Conservation (phyloP, 2,113 vertebrate species). For the Hepsetus odoe region DNA sequence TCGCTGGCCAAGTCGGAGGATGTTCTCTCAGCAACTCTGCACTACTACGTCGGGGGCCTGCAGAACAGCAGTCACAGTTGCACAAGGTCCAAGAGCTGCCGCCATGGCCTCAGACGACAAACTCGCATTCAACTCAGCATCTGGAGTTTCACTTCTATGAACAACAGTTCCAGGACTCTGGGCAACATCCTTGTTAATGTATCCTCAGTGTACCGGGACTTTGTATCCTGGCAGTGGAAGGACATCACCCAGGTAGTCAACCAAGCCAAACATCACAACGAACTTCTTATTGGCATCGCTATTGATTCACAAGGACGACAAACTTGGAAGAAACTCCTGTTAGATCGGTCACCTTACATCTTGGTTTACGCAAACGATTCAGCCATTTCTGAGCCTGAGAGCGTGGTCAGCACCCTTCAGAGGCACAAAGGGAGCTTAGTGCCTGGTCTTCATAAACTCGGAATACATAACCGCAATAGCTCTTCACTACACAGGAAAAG, state of each 20-base stretch:
- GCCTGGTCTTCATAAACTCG: slow-evolving; percentile 62
- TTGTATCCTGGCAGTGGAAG: slow-evolving; percentile 88
- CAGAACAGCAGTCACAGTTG: slow-evolving; percentile 70
- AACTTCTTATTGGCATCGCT: slow-evolving; percentile 84
- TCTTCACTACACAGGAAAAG: slow-evolving; percentile 65
- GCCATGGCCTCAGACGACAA: slow-evolving; percentile 64
- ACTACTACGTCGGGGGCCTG: slow-evolving; percentile 85
- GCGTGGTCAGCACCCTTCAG: slow-evolving; percentile 82
- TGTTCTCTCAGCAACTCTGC: slow-evolving; percentile 86
- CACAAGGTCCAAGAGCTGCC: slow-evolving; percentile 62
- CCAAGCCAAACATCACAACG: slow-evolving; percentile 78
- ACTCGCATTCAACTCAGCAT: slow-evolving; percentile 79
- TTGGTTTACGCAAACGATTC: slow-evolving; percentile 94
- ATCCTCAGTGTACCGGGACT: slow-evolving; percentile 69
- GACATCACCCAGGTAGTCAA: slow-evolving; percentile 85
- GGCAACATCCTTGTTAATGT: slow-evolving; percentile 80
- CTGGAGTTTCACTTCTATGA: slow-evolving; percentile 78
- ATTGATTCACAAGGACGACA: slow-evolving; percentile 69
- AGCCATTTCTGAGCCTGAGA: slow-evolving; percentile 90
- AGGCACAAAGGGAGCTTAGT: slow-evolving; percentile 67
- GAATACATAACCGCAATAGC: slow-evolving; percentile 57
- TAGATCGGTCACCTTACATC: slow-evolving; percentile 84
- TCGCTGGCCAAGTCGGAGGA: slow-evolving; percentile 92
- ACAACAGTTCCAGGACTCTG: slow-evolving; percentile 75
- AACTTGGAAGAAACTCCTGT: slow-evolving; percentile 70